Evolutionary conservation across 2,888 invertebrate genomes (phyloP).

Genomic region (Germaria angustata): DNA sequence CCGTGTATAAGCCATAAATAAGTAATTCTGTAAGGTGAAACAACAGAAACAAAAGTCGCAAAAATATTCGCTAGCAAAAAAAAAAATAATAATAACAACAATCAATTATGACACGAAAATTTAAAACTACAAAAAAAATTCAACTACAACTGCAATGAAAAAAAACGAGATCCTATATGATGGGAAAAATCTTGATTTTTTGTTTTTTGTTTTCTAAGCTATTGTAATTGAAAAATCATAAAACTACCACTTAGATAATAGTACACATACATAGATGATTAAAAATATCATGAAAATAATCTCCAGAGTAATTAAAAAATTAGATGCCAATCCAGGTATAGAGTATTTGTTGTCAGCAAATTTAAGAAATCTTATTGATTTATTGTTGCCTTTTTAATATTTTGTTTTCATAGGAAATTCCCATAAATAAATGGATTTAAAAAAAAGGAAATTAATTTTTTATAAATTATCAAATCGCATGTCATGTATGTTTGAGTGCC

Average conservation of each 20-base stretch:
- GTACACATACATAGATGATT: not conserved
- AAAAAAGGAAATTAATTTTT: not conserved
- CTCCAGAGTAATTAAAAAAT: slow-evolving; percentile 48
- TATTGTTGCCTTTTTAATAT: not conserved
- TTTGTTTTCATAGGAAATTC: not conserved
- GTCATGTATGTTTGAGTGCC: slow-evolving; percentile 14
- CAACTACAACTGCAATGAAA: slow-evolving; percentile 18
- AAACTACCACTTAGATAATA: not conserved
- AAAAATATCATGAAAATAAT: slow-evolving; percentile 1
- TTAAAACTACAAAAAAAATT: slow-evolving; percentile 42
- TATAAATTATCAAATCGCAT: slow-evolving; percentile 20
- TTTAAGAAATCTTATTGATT: slow-evolving; percentile 38
- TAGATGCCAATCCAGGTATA: not conserved
- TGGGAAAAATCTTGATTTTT: slow-evolving; percentile 52
- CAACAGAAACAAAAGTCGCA: slow-evolving; percentile 48
- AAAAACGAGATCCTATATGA: slow-evolving; percentile 49
- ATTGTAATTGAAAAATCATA: slow-evolving; percentile 52
- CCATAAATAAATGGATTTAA: not conserved
- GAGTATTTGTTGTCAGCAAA: not conserved
- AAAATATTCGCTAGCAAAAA: not conserved
- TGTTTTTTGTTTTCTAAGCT: slow-evolving; percentile 52
- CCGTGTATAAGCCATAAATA: slow-evolving; percentile 34
- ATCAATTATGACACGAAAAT: slow-evolving; percentile 64
- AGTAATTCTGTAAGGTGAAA: slow-evolving; percentile 59
- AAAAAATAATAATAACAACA: slow-evolving; percentile 1